Evolutionary conservation across 2,888 invertebrate species (phyloP), one percentile per base, ranked within the genome.

Genomic region (Plemyria rubiginata): DNA sequence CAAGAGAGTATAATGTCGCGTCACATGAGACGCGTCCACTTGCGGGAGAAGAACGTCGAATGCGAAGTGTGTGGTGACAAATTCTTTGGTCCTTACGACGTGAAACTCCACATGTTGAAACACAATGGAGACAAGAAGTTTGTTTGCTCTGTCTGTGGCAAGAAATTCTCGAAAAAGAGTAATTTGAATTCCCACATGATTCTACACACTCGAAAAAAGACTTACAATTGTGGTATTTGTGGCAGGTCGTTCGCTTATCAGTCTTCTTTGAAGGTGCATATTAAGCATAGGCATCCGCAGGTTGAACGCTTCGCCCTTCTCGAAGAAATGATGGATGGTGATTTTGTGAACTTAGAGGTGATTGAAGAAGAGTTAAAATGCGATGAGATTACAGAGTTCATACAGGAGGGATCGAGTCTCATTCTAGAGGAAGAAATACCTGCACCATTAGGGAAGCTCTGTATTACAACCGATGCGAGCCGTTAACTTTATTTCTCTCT

Each of bases 21-120:
- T 48, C 94, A 94, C 61, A 94, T 94, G 94, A 89, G 94, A 49
- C 86, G 94, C 0, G 94, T 94, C 0, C 94, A 94, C 72, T 84
- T 94, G 4, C 75, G 87, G 54, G 91, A 92, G 66, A 90, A 90
- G 56, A 92, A 92, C 52, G 90, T 90, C 0, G 88, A 91, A 66
- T 92, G 92, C 52, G 88, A 88, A 49, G 81, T 92, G 0, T 92
- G 92, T 48, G 91, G 90, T 0, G 91, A 91, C 53, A 88, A 87
- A 61, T 92, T 92, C 69, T 92, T 92, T 41, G 86, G 89, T 0
- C 79, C 88, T 0, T 91, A 91, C 61, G 91, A 92, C 51, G 84
- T 92, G 0, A 92, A 91, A 62, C 60, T 90, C 0, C 94, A 94
- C 70, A 92, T 93, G 86, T 81, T 88, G 5, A 92, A 90, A 51